Base-by-base conservation (phyloP, 2,888 invertebrate species). In the Cataglyphis altisquamis region DNA sequence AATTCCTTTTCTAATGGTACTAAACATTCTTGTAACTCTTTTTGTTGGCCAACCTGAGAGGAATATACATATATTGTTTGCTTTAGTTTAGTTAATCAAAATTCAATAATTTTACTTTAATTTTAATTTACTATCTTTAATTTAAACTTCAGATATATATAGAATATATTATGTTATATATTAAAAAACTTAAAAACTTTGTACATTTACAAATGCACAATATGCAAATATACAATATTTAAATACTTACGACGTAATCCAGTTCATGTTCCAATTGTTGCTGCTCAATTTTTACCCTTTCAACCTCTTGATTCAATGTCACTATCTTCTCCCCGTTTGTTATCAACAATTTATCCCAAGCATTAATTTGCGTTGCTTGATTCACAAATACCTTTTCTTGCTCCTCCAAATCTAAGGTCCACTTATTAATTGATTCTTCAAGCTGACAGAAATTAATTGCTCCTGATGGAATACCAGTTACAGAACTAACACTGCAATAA, bases 331-430 rank as follows among this genome's bases (percentile, higher is more conserved):
- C 98, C 29, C 98, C 98, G 94, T 99, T 99, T 36, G 97, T 96
- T 81, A 98, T 98, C 1, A 99, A 96, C 60, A 98, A 95, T 87
- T 97, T 96, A 94, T 99, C 99, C 99, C 99, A 99, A 0, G 98
- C 98, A 95, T 99, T 99, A 82, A 99, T 97, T 95, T 99, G 98
- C 5, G 98, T 98, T 0, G 99, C 99, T 94, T 99, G 99, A 94
- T 98, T 98, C 84, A 98, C 97, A 93, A 99, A 99, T 0, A 97
- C 96, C 93, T 97, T 98, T 93, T 99, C 99, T 93, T 99, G 98
- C 89, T 98, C 98, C 89, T 98, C 98, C 57, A 99, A 94, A 91
- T 99, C 98, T 0, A 98, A 94, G 0, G 97, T 98, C 98, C 99
- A 99, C 94, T 99, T 98, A 95, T 99, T 98, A 83, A 99, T 98